Base-by-base conservation (phyloP, 2,113 vertebrate genomes). In the Tapirus terrestris region DNA sequence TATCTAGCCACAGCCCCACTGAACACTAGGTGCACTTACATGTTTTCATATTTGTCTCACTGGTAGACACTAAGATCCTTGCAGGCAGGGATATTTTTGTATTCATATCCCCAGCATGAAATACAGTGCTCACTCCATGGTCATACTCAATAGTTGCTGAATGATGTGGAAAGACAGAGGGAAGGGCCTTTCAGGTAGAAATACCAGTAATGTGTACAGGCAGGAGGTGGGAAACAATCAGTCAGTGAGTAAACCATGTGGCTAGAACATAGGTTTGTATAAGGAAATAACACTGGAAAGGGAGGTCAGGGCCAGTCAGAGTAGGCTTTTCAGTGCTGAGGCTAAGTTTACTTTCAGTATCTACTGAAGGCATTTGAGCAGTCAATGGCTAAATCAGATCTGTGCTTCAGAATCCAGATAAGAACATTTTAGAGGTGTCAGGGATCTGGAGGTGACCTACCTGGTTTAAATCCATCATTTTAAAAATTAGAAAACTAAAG, bases 401-500 rank as follows among this genome's bases (percentile, higher is more conserved):
- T 88, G 25, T 72, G 53, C n/a, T 97, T 97, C 65, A 81, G 48
- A 73, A 77, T 85, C 67, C 61, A 94, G 27, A 94, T 14, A 75
- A 93, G 39, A 13, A 63, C 27, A 10, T 60, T 90, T 85, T 61
- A 53, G 45, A 93, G 85, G 33, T 86, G 25, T 27, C 20, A 80
- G 31, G 13, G 11, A 39, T 25, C 27, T 87, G 18, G 23, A 92
- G 29, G 56, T 90, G 10, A 92, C 31, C 45, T 61, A 91, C 13
- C 3, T 58, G 17, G 76, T 82, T 96, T 70, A 97, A 96, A 82
- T 29, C 27, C 39, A 93, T 80, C 56, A 14, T 67, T 92, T 97
- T 94, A 94, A 93, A 97, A 92, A 53, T 36, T 58, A 91, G 70
- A 86, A 89, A 94, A 96, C 70, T 85, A 79, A 76, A 89, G 33